Evolutionary conservation across 2,113 vertebrate genomes (phyloP).

Genomic region (Tylochromis polylepis): DNA sequence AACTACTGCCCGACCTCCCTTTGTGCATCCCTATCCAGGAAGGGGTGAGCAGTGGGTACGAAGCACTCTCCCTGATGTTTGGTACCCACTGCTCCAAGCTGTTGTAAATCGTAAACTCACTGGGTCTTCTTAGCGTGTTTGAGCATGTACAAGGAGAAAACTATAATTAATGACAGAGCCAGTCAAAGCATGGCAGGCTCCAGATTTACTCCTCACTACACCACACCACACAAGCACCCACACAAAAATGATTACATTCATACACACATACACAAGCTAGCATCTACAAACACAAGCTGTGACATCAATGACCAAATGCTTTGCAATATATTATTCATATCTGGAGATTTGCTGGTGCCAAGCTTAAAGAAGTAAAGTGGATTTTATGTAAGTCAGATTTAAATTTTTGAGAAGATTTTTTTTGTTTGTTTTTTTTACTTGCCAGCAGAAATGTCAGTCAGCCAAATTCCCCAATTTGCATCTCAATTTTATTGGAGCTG

Average conservation of each 20-base stretch:
- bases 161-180: conserved; percentile 48
- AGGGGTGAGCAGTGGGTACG: conserved; percentile 24
- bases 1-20: not conserved
- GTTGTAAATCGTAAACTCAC: conserved; percentile 18
- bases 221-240: not conserved
- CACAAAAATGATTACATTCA: not conserved
- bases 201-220: conserved; percentile 15
- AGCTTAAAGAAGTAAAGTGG: not conserved
- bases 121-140: not conserved
- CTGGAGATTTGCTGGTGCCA: not conserved
- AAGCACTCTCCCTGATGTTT: conserved; percentile 10
- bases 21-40: not conserved
- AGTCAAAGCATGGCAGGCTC: conserved; percentile 13
- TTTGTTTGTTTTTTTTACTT: not conserved
- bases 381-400: not conserved
- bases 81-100: conserved; percentile 31
- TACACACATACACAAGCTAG: not conserved
- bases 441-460: not conserved
- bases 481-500: conserved; percentile 21
- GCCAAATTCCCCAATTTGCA: conserved; percentile 2
- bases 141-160: not conserved
- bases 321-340: conserved; percentile 32
- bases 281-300: not conserved
- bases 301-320: conserved; percentile 13
- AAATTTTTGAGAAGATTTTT: not conserved